These are phyloP conservation scores for Ips nitidus DNA, from an alignment of 1,140 invertebrate genomes.

Conservation along the genomic window DNA sequence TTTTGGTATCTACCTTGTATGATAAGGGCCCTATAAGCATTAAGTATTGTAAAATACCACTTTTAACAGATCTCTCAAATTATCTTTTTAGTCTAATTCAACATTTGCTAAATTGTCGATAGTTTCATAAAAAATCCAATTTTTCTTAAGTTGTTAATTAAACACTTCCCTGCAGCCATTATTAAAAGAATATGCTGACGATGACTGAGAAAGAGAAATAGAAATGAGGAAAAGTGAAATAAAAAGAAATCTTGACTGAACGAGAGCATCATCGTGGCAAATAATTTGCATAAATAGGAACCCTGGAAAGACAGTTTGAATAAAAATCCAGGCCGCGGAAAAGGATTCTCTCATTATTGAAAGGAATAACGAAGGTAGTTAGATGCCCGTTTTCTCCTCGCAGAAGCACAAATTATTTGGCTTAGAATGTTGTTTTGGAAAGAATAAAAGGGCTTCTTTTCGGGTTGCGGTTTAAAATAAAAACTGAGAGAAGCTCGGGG, in stretches of 20 bases:
- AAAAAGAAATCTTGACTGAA: neutral
- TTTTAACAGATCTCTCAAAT: too few relatives aligned
- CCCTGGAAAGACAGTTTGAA: constrained; percentile 11
- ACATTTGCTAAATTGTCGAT: too few relatives aligned
- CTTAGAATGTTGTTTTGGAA: neutral
- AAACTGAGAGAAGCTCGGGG: neutral
- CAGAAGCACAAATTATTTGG: neutral
- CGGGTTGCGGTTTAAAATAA: neutral
- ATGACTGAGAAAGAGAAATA: too few relatives aligned
- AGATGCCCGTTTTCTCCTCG: constrained; percentile 1
- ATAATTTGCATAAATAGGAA: constrained; percentile 14
- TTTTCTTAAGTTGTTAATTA: too few relatives aligned
- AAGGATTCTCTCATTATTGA: constrained; percentile 15
- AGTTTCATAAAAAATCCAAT: too few relatives aligned
- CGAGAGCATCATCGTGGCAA: constrained; percentile 1
- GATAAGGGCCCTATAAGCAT: too few relatives aligned
- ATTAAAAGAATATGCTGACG: too few relatives aligned
- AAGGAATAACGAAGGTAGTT: constrained; percentile 17
- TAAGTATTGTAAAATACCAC: too few relatives aligned
- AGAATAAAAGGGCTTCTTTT: neutral
- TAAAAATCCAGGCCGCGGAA: constrained; percentile 12
- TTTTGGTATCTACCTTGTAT: too few relatives aligned
- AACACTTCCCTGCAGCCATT: too few relatives aligned
- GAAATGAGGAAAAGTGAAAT: too few relatives aligned
- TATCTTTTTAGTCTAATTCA: too few relatives aligned